Evolutionary conservation across 2,113 vertebrate genomes (phyloP).

Genomic region (Shinisaurus crocodilurus): DNA sequence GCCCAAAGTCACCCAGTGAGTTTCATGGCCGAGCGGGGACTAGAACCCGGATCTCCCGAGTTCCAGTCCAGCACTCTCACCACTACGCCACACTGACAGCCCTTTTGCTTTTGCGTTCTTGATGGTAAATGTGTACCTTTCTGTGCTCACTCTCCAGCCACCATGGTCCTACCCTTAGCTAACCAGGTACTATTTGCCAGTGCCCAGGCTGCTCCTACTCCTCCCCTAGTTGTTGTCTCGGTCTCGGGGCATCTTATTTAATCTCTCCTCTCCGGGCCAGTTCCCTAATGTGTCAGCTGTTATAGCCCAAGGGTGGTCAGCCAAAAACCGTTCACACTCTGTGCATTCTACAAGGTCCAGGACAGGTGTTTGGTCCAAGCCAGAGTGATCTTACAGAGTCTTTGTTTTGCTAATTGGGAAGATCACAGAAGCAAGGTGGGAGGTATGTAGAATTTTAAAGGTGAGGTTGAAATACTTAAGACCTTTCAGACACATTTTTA

Average conservation of each 20-base stretch:
- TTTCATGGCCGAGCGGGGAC: too few relatives aligned
- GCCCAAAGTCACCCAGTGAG: too few relatives aligned
- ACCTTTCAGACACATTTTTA: background rate
- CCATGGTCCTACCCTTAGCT: background rate
- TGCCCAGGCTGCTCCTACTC: background rate
- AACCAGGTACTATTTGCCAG: background rate
- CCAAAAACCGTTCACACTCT: background rate
- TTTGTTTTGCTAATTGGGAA: background rate
- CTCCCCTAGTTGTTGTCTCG: background rate
- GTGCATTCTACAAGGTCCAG: background rate
- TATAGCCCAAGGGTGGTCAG: background rate
- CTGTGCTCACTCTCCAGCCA: background rate
- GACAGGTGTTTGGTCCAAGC: background rate
- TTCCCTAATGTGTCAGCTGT: background rate
- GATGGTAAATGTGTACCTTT: background rate
- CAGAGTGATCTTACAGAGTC: background rate
- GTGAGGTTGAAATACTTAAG: background rate
- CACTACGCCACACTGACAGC: background rate
- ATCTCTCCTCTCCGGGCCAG: too few relatives aligned
- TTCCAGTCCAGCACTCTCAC: too few relatives aligned
- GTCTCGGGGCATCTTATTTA: background rate
- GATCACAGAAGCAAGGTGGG: background rate
- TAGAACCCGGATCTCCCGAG: too few relatives aligned
- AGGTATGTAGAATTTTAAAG: background rate
- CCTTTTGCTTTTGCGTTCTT: background rate